Conservation (phyloP, 2,888 invertebrate species). For the Drosophila austrosaltans region DNA sequence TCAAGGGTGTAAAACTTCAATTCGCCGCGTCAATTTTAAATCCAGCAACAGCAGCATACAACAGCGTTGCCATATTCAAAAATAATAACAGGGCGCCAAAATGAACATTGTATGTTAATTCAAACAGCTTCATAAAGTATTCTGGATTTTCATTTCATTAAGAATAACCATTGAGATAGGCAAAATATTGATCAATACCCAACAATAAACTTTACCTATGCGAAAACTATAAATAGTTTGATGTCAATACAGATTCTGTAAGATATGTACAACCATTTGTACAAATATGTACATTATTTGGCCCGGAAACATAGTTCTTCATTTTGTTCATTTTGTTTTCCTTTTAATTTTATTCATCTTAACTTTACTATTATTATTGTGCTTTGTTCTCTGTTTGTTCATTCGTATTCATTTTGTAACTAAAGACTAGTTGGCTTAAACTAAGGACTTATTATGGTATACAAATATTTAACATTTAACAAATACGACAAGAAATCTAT, state of each 20-base stretch:
- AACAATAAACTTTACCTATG: too few species aligned
- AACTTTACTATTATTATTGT: conserved; percentile 59
- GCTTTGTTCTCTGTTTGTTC: conserved; percentile 54
- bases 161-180: too few species aligned
- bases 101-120: too few species aligned
- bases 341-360: conserved; percentile 61
- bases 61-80: too few species aligned
- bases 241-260: not conserved
- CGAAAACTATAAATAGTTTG: too few species aligned
- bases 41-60: too few species aligned
- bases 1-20: too few species aligned
- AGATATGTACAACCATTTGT: not conserved
- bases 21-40: too few species aligned
- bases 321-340: conserved; percentile 14
- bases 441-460: conserved; percentile 52
- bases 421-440: conserved; percentile 71
- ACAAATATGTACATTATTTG: not conserved
- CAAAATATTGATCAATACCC: too few species aligned
- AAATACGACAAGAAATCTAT: conserved; percentile 61
- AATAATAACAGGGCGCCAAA: too few species aligned
- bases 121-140: too few species aligned
- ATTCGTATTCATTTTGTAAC: conserved; percentile 66
- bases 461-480: conserved; percentile 73
- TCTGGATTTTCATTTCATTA: too few species aligned
- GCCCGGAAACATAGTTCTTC: not conserved